Conservation (phyloP, 2,797 vertebrate species). For the Ceryle rudis region DNA sequence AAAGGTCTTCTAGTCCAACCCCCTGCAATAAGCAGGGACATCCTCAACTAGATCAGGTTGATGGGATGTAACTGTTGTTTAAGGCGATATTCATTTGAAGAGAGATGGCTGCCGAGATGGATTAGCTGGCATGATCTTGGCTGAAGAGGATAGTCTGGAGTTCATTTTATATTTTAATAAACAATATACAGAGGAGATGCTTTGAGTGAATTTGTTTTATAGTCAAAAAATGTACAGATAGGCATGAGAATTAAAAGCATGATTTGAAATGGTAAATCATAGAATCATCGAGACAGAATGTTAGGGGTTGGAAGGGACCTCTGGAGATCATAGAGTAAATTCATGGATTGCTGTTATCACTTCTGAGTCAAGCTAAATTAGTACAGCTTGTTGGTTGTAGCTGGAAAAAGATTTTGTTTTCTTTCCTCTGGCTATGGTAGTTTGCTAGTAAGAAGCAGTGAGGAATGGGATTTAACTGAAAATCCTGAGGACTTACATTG, state of each 20-base stretch:
- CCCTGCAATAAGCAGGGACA: no score
- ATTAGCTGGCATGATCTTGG: background rate
- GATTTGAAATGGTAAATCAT: background rate
- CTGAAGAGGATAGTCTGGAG: background rate
- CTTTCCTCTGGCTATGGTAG: background rate
- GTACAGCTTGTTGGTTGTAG: background rate
- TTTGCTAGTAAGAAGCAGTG: background rate
- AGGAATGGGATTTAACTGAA: background rate
- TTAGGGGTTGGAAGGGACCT: no score
- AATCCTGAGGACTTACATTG: background rate
- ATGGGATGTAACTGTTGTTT: background rate
- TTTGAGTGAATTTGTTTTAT: background rate
- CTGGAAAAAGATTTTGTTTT: background rate
- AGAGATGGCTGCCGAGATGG: background rate
- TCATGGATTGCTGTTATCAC: background rate
- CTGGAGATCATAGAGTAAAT: background rate
- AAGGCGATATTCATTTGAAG: background rate
- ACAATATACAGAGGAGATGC: background rate
- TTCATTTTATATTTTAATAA: background rate
- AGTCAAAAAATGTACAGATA: background rate
- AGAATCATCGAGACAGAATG: no score
- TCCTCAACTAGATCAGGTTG: background rate
- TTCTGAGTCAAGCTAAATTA: background rate
- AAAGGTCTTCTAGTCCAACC: no score
- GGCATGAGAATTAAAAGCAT: background rate